phyloP scores from a whole-genome alignment of 1,140 invertebrate genomes.

The Phortica variegata region DNA sequence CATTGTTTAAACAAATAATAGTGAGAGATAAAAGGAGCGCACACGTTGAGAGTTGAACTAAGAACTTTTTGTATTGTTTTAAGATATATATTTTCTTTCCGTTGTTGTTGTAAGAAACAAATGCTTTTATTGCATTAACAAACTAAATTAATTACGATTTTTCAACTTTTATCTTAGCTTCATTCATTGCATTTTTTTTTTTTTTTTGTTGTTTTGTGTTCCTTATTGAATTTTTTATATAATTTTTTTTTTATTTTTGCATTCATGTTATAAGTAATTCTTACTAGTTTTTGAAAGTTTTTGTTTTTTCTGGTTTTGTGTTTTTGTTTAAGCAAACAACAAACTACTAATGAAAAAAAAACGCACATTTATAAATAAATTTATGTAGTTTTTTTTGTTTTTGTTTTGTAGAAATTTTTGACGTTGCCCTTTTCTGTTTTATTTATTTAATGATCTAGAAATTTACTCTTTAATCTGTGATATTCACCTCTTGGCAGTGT shows the following conservation, averaged over 20 bases:
- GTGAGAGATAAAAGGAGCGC: no score
- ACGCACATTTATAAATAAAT: not conserved
- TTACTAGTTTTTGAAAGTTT: not conserved
- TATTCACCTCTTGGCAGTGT: constrained; percentile 66
- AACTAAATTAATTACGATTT: not conserved
- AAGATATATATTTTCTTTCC: not conserved
- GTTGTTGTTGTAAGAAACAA: not conserved
- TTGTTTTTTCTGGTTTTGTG: constrained; percentile 1
- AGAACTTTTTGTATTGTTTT: not conserved
- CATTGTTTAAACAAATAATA: constrained; percentile 25
- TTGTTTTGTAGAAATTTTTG: not conserved
- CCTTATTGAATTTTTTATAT: no score
- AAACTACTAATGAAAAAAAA: not conserved
- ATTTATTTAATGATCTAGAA: constrained; percentile 49
- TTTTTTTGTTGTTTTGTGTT: not conserved
- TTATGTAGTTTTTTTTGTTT: not conserved
- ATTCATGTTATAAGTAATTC: not conserved
- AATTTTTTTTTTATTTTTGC: constrained; percentile 3
- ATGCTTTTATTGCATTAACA: no score
- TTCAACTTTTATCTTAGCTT: constrained; percentile 16
- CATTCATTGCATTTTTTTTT: not conserved
- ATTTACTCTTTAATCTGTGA: constrained; percentile 56
- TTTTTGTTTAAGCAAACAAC: not conserved
- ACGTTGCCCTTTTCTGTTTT: constrained; percentile 11
- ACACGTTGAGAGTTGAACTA: not conserved